Base-by-base conservation (phyloP, 1,140 invertebrate genomes). In the Macrocentrus cingulum region DNA sequence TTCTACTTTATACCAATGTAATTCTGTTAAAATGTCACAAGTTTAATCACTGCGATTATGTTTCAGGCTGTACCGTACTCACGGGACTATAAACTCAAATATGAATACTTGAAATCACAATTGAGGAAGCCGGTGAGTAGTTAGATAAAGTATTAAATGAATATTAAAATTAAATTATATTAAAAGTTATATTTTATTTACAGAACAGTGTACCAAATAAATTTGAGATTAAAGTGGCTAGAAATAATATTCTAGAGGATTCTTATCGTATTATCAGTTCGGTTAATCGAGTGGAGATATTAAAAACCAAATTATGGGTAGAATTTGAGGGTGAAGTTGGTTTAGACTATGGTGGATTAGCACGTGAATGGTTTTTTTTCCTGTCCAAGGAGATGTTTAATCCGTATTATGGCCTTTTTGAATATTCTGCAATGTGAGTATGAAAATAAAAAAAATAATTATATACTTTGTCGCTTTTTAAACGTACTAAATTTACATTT, bases 351-450 rank as follows among this genome's bases (percentile, higher is more conserved):
- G 97, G 97, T 59, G 97, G 97, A 52, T 85, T 99, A 42, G 93
- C 93, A 13, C 83, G 94, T 62, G 97, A 99, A 84, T 99, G 95
- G 94, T 99, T 99, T 83, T 99, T 97, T 82, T 84, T 99, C 22
- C 80, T 99, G 20, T 98, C 95, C 0, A 97, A 97, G 80, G 96
- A 99, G 85, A 98, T 99, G 95, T 99, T 99, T 77, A 99, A 99
- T 83, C 97, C 97, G 1, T 99, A 99, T 74, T 99, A 99, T 80
- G 96, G 96, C 0, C 84, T 99, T 13, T 99, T 99, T 83, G 96
- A 99, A 81, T 99, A 99, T 83, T 98, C 95, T 9, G 96, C 97
- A 11, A 97, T 96, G 76, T 78, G 52, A 66, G 75, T 72, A 60
- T n/a, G 52, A 44, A 36, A n/a, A 25, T 37, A 2, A 9, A 46